Conservation (phyloP, 2,888 invertebrate species). For the Chrysopilus asiliformis region DNA sequence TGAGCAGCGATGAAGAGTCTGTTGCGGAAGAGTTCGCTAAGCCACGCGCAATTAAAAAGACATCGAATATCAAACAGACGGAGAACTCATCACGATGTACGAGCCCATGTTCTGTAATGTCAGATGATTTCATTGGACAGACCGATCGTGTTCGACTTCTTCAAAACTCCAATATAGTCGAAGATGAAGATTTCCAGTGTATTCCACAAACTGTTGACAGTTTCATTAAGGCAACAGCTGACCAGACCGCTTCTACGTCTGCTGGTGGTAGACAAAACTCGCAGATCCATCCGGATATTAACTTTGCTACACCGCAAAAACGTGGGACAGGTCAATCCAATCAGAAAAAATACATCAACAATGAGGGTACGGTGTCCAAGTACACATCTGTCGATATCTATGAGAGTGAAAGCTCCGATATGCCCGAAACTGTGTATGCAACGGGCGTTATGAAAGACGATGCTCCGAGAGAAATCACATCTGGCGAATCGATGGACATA, state of each 20-base stretch:
- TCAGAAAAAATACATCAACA: slow-evolving; percentile 9
- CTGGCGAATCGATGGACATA: slow-evolving; percentile 12
- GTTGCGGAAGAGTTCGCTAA: slow-evolving; percentile 16
- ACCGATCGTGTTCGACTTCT: slow-evolving; percentile 26
- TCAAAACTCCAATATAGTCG: slow-evolving; percentile 18
- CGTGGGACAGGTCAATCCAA: slow-evolving; percentile 1
- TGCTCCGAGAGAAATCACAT: slow-evolving; percentile 22
- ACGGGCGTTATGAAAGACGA: slow-evolving; percentile 19
- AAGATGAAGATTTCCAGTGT: slow-evolving; percentile 24
- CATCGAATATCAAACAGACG: neutral
- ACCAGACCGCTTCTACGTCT: neutral
- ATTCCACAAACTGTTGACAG: neutral
- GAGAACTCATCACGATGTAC: slow-evolving; percentile 20
- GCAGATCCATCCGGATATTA: too few relatives aligned
- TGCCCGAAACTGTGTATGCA: slow-evolving; percentile 31
- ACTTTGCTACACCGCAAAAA: slow-evolving; percentile 7
- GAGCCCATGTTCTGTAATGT: slow-evolving; percentile 29
- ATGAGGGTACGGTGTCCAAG: slow-evolving; percentile 33
- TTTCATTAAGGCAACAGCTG: neutral
- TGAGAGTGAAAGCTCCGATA: slow-evolving; percentile 43
- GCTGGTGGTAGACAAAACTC: neutral
- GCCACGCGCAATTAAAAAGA: slow-evolving; percentile 8
- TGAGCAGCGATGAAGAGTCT: slow-evolving; percentile 25
- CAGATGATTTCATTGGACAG: slow-evolving; percentile 34
- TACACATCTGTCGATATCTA: slow-evolving; percentile 41